Conservation (phyloP, 2,797 vertebrate genomes). For the Ambastaia sidthimunki region DNA sequence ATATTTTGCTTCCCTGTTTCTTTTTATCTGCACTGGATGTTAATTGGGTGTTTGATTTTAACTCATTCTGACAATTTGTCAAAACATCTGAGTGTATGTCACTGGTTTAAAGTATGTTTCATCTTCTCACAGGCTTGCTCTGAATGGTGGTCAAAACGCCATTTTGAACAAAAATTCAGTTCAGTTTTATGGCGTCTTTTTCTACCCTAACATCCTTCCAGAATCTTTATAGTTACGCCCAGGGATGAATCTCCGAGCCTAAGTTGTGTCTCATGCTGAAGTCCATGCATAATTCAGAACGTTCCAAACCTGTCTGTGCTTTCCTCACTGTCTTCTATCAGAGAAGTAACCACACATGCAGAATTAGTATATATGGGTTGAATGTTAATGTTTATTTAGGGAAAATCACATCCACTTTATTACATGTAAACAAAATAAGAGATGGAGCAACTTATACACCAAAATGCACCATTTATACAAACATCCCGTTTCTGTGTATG, state of each 20-base stretch:
- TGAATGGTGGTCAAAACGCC: neutral
- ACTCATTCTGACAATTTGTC: too few species aligned
- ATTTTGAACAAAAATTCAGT: neutral
- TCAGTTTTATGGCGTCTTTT: neutral
- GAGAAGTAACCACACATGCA: neutral
- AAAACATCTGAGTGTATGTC: neutral
- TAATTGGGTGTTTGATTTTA: too few species aligned
- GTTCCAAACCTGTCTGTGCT: neutral
- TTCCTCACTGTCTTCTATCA: neutral
- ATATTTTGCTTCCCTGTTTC: neutral
- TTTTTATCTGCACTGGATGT: neutral
- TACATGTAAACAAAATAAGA: slow-evolving; percentile 1
- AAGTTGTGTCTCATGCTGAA: neutral
- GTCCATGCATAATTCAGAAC: slow-evolving; percentile 15
- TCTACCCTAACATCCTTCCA: neutral
- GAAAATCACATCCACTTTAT: neutral
- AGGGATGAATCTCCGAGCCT: neutral
- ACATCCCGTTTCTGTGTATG: neutral
- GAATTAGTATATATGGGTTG: neutral
- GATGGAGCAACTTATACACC: slow-evolving; percentile 11
- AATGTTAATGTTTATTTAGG: neutral
- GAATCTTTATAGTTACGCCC: neutral
- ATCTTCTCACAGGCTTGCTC: neutral
- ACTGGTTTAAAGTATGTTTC: neutral
- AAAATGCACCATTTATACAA: too few species aligned